phyloP scores from a whole-genome alignment of 2,888 invertebrate genomes.

The Crematogaster levior region DNA sequence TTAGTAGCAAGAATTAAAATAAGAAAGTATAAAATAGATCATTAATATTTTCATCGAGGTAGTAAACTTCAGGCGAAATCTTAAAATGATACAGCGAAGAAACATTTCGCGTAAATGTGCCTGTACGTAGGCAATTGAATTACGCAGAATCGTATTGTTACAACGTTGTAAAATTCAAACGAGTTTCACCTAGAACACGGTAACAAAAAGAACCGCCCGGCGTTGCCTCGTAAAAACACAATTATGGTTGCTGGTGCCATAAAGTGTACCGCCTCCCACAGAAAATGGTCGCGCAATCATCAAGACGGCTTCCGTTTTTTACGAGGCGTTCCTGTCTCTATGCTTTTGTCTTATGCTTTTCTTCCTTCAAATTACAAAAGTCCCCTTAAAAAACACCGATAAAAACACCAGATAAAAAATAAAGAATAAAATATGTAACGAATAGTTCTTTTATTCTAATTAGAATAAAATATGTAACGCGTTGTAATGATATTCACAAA shows the following conservation, averaged over 20 bases:
- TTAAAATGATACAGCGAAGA: conserved; percentile 39
- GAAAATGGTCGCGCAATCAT: conserved; percentile 44
- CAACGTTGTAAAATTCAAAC: conserved; percentile 51
- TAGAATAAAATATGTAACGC: background rate
- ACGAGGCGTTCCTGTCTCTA: background rate
- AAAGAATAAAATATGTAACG: background rate
- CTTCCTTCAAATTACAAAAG: background rate
- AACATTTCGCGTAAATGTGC: background rate
- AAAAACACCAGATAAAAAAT: background rate
- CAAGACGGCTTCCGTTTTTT: background rate
- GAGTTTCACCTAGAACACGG: conserved; percentile 4
- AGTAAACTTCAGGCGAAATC: background rate
- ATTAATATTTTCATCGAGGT: conserved; percentile 16
- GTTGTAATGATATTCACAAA: background rate
- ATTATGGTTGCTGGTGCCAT: conserved; percentile 27
- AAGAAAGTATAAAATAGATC: background rate
- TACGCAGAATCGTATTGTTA: conserved; percentile 24
- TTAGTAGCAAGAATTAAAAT: background rate
- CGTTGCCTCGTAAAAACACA: conserved; percentile 62
- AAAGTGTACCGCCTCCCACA: conserved; percentile 55
- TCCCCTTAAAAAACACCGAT: background rate
- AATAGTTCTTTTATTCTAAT: too few relatives aligned
- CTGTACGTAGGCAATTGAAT: background rate
- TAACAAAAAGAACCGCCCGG: conserved; percentile 44
- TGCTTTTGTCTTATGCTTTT: background rate